These are phyloP conservation scores for Atethmia centrago DNA, from an alignment of 2,888 invertebrate species.

Conservation along the genomic window DNA sequence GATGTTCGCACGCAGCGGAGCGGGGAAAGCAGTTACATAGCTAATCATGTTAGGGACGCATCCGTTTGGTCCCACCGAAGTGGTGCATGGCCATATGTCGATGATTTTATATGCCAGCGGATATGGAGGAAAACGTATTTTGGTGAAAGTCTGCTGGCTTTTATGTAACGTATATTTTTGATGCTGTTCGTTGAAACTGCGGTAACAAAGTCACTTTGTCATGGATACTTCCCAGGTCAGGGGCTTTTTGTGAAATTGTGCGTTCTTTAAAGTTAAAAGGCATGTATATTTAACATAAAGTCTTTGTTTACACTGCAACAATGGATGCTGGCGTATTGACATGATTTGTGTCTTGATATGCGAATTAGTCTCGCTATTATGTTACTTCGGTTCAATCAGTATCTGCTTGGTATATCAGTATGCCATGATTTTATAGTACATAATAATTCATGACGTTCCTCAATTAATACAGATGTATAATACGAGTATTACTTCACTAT, in stretches of 20 bases:
- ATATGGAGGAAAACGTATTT: slow-evolving; percentile 6
- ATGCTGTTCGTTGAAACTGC: slow-evolving; percentile 14
- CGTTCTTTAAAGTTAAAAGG: slow-evolving; percentile 11
- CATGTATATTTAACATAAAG: neutral
- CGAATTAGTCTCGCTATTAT: slow-evolving; percentile 2
- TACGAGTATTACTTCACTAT: neutral
- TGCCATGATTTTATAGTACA: neutral
- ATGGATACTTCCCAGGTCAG: slow-evolving; percentile 23
- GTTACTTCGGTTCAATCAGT: slow-evolving; percentile 10
- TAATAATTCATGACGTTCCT: neutral
- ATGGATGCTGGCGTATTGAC: neutral
- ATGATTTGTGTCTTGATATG: neutral
- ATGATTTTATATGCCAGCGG: slow-evolving; percentile 29
- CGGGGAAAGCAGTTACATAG: slow-evolving; percentile 69
- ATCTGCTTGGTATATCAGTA: slow-evolving; percentile 4
- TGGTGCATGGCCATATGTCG: slow-evolving; percentile 53
- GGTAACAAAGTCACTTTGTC: slow-evolving; percentile 51
- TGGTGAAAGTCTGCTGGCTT: slow-evolving; percentile 10
- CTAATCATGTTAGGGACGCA: slow-evolving; percentile 77
- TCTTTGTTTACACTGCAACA: slow-evolving; percentile 1
- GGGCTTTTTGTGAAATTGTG: slow-evolving; percentile 21
- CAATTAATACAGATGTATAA: neutral
- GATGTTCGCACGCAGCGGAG: slow-evolving; percentile 65
- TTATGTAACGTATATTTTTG: slow-evolving; percentile 38
- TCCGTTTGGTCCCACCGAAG: slow-evolving; percentile 55